These are phyloP conservation scores for Ichneumon xanthorius DNA, from an alignment of 2,888 invertebrate genomes.

Conservation along the genomic window DNA sequence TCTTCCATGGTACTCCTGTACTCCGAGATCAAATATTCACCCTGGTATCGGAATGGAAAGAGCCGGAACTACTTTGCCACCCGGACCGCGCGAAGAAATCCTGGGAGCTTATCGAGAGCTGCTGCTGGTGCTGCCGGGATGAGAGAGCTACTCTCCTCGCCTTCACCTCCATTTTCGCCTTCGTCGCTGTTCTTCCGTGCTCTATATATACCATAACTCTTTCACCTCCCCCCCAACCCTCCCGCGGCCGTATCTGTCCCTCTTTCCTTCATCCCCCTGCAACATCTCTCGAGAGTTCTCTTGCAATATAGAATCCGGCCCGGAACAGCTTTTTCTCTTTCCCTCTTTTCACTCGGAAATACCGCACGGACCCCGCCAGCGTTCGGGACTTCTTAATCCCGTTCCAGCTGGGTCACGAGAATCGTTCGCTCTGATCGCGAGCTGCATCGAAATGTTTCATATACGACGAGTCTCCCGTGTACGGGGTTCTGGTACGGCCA, in stretches of 20 bases:
- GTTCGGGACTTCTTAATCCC: slow-evolving; percentile 63
- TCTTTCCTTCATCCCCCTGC: slow-evolving; percentile 16
- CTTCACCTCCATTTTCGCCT: slow-evolving; percentile 51
- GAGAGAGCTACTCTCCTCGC: slow-evolving; percentile 56
- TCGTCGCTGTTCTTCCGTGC: slow-evolving; percentile 32
- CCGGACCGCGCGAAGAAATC: slow-evolving; percentile 63
- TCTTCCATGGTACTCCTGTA: slow-evolving; percentile 29
- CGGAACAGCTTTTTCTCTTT: slow-evolving; percentile 16
- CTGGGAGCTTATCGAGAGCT: slow-evolving; percentile 67
- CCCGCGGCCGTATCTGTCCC: slow-evolving; percentile 43
- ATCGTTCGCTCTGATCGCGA: slow-evolving; percentile 59
- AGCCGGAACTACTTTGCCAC: slow-evolving; percentile 67
- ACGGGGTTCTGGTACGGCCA: neutral
- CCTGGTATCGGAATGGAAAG: slow-evolving; percentile 54
- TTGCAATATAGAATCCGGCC: slow-evolving; percentile 1
- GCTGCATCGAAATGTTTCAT: slow-evolving; percentile 66
- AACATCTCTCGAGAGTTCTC: slow-evolving; percentile 34
- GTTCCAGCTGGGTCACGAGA: slow-evolving; percentile 63
- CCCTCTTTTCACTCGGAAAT: slow-evolving; percentile 44
- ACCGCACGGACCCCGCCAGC: slow-evolving; percentile 29
- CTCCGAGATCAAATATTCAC: slow-evolving; percentile 65
- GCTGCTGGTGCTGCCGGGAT: slow-evolving; percentile 43
- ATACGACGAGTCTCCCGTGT: slow-evolving; percentile 19
- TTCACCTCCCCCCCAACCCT: slow-evolving; percentile 11
- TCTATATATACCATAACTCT: slow-evolving; percentile 46